These are phyloP conservation scores for Heteromormyrus szaboi DNA, from an alignment of 2,797 vertebrate species.

Conservation along the genomic window DNA sequence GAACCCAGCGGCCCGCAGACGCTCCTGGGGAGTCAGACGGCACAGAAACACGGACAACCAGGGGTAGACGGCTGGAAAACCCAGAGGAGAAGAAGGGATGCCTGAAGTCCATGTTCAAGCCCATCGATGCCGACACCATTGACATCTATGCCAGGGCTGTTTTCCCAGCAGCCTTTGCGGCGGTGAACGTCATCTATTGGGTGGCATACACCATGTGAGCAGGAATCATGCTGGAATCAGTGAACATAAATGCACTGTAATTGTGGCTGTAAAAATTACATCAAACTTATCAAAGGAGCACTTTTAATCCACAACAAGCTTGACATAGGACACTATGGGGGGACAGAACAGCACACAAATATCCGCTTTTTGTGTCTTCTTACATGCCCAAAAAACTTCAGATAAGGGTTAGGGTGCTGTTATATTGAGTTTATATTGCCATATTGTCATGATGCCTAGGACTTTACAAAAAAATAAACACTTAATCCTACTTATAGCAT, in stretches of 20 bases:
- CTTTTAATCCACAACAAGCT: neutral
- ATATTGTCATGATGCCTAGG: neutral
- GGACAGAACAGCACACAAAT: neutral
- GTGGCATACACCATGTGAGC: constrained; percentile 89
- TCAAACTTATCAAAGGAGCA: neutral
- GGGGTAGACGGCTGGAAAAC: constrained; percentile 48
- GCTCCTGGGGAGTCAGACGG: constrained; percentile 65
- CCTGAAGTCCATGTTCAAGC: constrained; percentile 81
- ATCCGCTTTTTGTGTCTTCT: neutral
- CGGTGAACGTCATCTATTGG: constrained; percentile 97
- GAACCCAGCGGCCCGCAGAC: constrained; percentile 57
- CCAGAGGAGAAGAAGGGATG: constrained; percentile 66
- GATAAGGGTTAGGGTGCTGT: neutral
- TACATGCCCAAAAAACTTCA: neutral
- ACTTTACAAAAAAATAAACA: neutral
- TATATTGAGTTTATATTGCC: neutral
- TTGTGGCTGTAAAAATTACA: neutral
- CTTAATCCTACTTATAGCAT: neutral
- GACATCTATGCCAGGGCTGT: constrained; percentile 91
- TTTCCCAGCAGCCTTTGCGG: constrained; percentile 91
- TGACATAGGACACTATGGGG: neutral
- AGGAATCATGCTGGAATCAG: neutral
- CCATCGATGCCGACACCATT: constrained; percentile 92
- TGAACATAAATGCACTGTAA: neutral
- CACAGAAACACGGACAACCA: constrained; percentile 58